Percentiles rank a stretch among this genome's conserved stretches.
phyloP scores from a whole-genome alignment of 2,797 vertebrate species.

The Danionella dracula region DNA sequence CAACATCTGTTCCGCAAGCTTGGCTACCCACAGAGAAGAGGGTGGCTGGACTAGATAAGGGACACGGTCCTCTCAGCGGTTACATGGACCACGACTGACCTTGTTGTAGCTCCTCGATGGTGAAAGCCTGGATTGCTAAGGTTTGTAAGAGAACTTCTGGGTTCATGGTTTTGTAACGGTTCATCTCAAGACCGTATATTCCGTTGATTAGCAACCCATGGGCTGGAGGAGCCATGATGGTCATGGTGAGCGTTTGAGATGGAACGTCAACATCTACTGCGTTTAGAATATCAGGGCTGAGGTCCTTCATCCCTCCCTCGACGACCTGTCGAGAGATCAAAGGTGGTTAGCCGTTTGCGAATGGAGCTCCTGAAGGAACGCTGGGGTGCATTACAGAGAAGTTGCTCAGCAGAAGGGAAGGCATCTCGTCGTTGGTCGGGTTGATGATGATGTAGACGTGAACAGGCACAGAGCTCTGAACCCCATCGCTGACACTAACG shows the following conservation, averaged over 20 bases:
- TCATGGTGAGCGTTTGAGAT: conserved; percentile 53
- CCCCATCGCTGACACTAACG: conserved; percentile 64
- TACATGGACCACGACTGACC: conserved; percentile 41
- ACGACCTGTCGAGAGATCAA: conserved; percentile 47
- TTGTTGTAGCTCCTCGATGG: conserved; percentile 56
- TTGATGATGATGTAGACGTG: conserved; percentile 66
- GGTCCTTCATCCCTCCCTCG: conserved; percentile 57
- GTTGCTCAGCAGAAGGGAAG: conserved; percentile 61
- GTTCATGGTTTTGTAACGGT: conserved; percentile 47
- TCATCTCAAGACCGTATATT: conserved; percentile 43
- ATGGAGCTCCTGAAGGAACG: too few relatives aligned
- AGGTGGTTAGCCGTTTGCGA: too few relatives aligned
- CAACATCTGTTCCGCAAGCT: conserved; percentile 55
- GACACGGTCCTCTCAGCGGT: conserved; percentile 2
- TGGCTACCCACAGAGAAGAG: conserved; percentile 39
- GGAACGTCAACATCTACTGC: conserved; percentile 55
- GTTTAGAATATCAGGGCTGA: conserved; percentile 50
- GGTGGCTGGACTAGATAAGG: conserved; percentile 33
- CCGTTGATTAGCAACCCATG: conserved; percentile 59
- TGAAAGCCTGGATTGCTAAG: conserved; percentile 56
- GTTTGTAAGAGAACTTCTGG: conserved; percentile 46
- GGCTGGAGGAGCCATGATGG: conserved; percentile 42
- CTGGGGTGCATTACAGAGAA: conserved; percentile 53
- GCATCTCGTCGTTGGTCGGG: conserved; percentile 66
- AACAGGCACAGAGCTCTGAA: conserved; percentile 60